A percentile compares a stretch with the other conserved stretches of the same genome.
These are phyloP conservation scores for Amazona vittata DNA, from an alignment of 2,113 vertebrate species.

Conservation along the genomic window DNA sequence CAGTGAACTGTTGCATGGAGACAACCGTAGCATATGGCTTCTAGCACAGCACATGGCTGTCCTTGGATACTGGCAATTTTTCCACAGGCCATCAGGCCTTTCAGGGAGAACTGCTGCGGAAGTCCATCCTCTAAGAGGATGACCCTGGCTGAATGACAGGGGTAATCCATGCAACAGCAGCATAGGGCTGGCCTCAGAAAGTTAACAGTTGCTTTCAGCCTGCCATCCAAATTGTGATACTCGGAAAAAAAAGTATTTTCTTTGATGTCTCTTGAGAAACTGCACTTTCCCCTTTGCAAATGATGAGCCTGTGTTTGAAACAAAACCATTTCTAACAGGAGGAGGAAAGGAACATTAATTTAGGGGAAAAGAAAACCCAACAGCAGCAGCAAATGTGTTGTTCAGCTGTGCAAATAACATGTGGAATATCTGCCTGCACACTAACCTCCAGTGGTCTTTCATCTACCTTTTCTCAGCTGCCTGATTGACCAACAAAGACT, in stretches of 20 bases:
- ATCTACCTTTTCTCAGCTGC: not conserved
- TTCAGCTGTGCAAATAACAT: not conserved
- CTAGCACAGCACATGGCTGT: not conserved
- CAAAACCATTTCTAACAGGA: not conserved
- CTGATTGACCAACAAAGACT: not conserved
- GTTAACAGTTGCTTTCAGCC: not conserved
- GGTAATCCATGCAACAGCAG: not conserved
- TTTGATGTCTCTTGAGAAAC: not conserved
- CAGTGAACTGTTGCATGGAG: not conserved
- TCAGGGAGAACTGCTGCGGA: not conserved
- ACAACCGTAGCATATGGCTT: slow-evolving; percentile 23
- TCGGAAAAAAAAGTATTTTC: not conserved
- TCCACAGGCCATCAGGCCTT: not conserved
- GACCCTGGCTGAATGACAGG: not conserved
- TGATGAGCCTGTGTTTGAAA: not conserved
- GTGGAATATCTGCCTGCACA: not conserved
- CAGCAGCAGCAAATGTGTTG: not conserved
- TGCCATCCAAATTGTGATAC: not conserved
- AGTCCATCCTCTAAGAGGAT: not conserved
- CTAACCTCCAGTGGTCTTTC: not conserved
- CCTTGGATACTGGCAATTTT: slow-evolving; percentile 16
- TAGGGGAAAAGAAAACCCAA: not conserved
- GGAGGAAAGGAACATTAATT: not conserved
- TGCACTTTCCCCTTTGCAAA: not conserved
- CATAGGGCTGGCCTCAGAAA: not conserved